Conservation (phyloP, 2,113 vertebrate genomes). For the Hypocryptadius cinnamomeus region DNA sequence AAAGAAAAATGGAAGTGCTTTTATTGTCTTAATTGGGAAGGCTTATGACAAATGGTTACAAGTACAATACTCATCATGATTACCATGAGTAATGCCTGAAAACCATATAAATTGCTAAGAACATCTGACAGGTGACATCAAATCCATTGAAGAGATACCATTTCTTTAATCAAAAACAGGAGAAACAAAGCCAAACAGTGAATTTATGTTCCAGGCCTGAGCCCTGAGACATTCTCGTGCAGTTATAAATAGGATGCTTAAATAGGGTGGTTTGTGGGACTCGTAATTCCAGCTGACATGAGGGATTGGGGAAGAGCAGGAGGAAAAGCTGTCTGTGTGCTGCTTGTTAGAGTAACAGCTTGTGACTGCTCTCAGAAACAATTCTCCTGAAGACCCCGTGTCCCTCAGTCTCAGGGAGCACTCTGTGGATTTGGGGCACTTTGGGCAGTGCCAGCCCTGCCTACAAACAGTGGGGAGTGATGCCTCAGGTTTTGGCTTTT, state of each 20-base stretch:
- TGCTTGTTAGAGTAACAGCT: background rate
- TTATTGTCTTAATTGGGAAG: background rate
- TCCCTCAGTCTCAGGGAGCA: background rate
- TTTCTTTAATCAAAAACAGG: background rate
- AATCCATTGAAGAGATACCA: background rate
- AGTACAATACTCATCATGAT: background rate
- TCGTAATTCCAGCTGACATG: background rate
- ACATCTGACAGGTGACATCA: background rate
- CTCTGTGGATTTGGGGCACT: rapidly evolving
- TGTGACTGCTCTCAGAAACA: background rate
- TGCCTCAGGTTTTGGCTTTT: background rate
- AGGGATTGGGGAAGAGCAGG: background rate
- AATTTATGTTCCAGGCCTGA: background rate
- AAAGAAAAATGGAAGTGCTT: background rate
- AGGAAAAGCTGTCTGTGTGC: background rate
- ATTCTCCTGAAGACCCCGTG: background rate
- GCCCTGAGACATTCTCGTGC: background rate
- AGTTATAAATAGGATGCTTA: background rate
- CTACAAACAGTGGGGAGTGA: background rate
- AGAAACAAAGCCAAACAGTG: background rate
- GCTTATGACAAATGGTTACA: background rate
- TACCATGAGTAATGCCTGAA: background rate
- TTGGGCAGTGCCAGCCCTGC: background rate
- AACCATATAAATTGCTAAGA: background rate
- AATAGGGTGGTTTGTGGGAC: background rate